Evolutionary conservation across 2,888 invertebrate species (phyloP).

Genomic region (Reticulitermes lucifugus): DNA sequence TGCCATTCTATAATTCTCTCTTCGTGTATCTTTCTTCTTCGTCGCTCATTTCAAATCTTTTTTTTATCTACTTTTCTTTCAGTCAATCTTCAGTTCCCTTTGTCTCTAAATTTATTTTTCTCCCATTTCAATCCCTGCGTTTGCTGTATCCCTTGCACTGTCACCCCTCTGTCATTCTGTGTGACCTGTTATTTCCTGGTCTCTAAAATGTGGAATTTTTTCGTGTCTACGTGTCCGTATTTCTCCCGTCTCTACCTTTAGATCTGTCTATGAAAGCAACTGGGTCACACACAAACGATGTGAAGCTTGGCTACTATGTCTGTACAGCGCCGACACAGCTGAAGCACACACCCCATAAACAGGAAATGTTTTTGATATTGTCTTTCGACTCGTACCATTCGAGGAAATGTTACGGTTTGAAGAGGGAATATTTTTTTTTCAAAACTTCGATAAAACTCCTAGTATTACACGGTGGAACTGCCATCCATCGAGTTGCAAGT

Average conservation of each 20-base stretch:
- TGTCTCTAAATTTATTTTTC: not conserved
- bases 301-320: not conserved
- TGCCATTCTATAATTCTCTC: no score
- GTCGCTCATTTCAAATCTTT: no score
- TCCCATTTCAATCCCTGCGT: not conserved
- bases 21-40: no score
- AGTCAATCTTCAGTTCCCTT: not conserved
- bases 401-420: not conserved
- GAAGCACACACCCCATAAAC: not conserved
- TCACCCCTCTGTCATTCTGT: not conserved
- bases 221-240: not conserved
- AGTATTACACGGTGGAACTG: not conserved
- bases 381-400: not conserved
- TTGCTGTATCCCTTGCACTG: not conserved
- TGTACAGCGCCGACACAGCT: not conserved
- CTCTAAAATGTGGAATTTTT: not conserved
- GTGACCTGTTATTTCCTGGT: not conserved
- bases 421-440: not conserved
- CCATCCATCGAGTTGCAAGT: not conserved
- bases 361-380: not conserved
- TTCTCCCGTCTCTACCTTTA: not conserved
- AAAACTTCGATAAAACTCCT: not conserved
- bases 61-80: not conserved
- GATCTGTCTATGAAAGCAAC: not conserved
- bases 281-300: not conserved